phyloP scores from a whole-genome alignment of 1,140 invertebrate genomes.

The Samia ricini region DNA sequence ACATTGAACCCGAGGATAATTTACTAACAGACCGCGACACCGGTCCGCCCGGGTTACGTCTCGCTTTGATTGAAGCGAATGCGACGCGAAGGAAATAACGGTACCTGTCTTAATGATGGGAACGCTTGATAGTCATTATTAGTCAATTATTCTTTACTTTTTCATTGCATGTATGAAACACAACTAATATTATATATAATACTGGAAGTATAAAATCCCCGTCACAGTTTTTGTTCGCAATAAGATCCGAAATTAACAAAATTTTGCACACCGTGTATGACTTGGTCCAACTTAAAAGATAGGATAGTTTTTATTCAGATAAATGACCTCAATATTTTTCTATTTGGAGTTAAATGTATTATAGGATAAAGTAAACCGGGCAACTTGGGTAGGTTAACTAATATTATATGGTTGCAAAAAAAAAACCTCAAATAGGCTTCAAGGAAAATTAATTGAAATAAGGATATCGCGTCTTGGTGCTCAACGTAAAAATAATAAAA shows the following conservation, averaged over 20 bases:
- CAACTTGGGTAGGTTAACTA: no score
- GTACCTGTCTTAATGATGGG: slow-evolving; percentile 25
- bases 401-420: not conserved
- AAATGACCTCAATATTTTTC: no score
- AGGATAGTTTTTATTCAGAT: no score
- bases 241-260: no score
- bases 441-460: not conserved
- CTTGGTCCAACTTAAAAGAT: no score
- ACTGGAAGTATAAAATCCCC: no score
- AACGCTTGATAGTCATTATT: slow-evolving; percentile 23
- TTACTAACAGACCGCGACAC: slow-evolving; percentile 33
- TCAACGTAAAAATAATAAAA: not conserved
- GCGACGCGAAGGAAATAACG: slow-evolving; percentile 34
- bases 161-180: no score
- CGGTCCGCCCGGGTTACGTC: slow-evolving; percentile 17
- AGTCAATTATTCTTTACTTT: slow-evolving; percentile 13
- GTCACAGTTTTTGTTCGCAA: no score
- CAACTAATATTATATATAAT: no score
- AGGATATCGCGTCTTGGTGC: not conserved
- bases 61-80: slow-evolving; percentile 22
- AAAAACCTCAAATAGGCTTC: not conserved
- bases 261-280: no score
- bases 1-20: slow-evolving; percentile 43
- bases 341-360: no score
- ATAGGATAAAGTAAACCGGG: no score